phyloP scores from a whole-genome alignment of 2,113 vertebrate species.

The Odocoileus virginianus region DNA sequence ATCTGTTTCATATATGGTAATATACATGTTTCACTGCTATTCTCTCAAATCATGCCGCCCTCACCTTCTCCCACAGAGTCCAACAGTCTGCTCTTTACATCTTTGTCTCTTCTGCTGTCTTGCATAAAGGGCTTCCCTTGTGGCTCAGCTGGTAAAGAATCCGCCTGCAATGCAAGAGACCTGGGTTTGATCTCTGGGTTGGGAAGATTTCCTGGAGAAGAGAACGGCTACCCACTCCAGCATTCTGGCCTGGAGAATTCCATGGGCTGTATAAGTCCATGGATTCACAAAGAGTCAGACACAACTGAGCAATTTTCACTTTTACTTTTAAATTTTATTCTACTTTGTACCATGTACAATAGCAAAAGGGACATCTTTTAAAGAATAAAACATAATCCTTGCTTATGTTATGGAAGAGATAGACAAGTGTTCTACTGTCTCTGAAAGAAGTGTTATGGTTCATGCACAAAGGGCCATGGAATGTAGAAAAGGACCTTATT shows the following conservation, averaged over 20 bases:
- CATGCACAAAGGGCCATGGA: not conserved
- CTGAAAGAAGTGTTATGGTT: not conserved
- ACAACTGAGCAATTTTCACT: not conserved
- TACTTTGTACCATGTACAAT: not conserved
- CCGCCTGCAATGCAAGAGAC: not conserved
- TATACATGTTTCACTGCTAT: not conserved
- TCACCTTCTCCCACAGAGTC: not conserved
- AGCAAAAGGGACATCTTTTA: not conserved
- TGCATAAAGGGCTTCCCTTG: not conserved
- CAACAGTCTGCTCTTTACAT: not conserved
- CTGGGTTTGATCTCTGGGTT: not conserved
- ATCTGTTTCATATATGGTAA: not conserved
- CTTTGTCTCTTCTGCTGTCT: not conserved
- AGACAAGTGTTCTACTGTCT: not conserved
- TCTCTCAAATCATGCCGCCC: not conserved
- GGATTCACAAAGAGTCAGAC: not conserved
- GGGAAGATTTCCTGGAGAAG: not conserved
- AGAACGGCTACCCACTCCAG: not conserved
- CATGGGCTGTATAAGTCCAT: not conserved
- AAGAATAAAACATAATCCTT: not conserved
- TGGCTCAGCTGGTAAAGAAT: not conserved
- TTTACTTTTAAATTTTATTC: conserved; percentile 21
- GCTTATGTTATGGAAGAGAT: not conserved
- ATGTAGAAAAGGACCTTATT: not conserved
- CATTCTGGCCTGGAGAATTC: not conserved